A percentile compares a stretch with the other conserved stretches of the same genome.
Conservation (phyloP, 2,888 invertebrate genomes). For the Notodonta ziczac region DNA sequence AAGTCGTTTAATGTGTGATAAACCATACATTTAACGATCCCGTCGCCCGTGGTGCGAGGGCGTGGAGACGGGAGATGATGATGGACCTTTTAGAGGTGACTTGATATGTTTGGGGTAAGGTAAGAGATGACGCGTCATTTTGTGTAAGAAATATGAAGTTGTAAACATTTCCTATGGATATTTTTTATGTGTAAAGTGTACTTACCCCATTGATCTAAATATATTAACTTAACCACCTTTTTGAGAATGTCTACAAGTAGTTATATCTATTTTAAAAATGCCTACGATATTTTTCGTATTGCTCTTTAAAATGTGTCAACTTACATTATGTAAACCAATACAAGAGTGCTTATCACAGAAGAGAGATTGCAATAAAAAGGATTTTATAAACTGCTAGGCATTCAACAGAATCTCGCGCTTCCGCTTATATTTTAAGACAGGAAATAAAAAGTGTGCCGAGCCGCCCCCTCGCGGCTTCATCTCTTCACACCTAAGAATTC, state of each 20-base stretch:
- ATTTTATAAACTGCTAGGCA: background rate
- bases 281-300: too few relatives aligned
- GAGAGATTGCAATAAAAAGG: background rate
- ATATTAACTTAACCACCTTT: too few relatives aligned
- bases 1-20: constrained; percentile 47
- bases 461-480: constrained; percentile 48
- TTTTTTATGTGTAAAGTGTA: too few relatives aligned
- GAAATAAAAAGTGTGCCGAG: constrained; percentile 53
- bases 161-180: too few relatives aligned
- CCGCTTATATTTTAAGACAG: constrained; percentile 33
- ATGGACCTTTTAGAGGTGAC: constrained; percentile 59
- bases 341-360: too few relatives aligned
- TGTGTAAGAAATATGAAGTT: background rate
- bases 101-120: constrained; percentile 48
- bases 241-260: too few relatives aligned
- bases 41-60: constrained; percentile 38
- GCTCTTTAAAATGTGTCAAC: too few relatives aligned
- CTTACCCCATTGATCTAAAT: too few relatives aligned
- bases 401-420: constrained; percentile 19
- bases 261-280: too few relatives aligned
- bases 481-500: constrained; percentile 81
- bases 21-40: constrained; percentile 53
- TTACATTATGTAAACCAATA: background rate
- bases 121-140: constrained; percentile 19
- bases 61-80: constrained; percentile 55